A percentile compares a stretch with the other conserved stretches of the same genome.
phyloP scores from a whole-genome alignment of 2,113 vertebrate genomes.

The Cygnus atratus region DNA sequence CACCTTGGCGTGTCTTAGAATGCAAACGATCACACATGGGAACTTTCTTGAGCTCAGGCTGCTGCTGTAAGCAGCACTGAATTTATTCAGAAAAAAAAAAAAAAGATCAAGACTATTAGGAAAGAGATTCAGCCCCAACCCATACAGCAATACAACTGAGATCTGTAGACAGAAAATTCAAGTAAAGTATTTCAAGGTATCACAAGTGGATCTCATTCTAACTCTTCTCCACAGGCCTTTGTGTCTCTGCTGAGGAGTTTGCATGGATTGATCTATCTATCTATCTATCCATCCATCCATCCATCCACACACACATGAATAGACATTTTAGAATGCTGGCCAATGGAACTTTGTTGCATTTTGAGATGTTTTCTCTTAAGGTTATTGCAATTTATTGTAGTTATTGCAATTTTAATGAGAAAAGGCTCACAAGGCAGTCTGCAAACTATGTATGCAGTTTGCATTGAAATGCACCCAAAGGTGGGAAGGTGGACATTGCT shows the following conservation, averaged over 20 bases:
- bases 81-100: neutral
- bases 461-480: neutral
- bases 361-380: neutral
- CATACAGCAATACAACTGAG: rapidly evolving
- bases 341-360: neutral
- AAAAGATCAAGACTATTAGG: neutral
- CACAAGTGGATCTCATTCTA: neutral
- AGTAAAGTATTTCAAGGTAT: neutral
- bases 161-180: neutral
- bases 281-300: neutral
- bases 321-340: neutral
- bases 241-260: neutral
- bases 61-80: neutral
- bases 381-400: neutral
- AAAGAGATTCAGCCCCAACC: neutral
- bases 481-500: neutral
- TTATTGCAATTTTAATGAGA: neutral
- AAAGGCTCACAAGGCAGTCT: neutral
- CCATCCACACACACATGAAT: rapidly evolving
- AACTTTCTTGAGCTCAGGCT: neutral
- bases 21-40: neutral
- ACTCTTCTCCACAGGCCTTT: neutral
- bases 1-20: neutral
- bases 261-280: neutral
- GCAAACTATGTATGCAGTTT: neutral